Evolutionary conservation across 2,797 vertebrate genomes (phyloP).

Genomic region (Diplodus sargus): DNA sequence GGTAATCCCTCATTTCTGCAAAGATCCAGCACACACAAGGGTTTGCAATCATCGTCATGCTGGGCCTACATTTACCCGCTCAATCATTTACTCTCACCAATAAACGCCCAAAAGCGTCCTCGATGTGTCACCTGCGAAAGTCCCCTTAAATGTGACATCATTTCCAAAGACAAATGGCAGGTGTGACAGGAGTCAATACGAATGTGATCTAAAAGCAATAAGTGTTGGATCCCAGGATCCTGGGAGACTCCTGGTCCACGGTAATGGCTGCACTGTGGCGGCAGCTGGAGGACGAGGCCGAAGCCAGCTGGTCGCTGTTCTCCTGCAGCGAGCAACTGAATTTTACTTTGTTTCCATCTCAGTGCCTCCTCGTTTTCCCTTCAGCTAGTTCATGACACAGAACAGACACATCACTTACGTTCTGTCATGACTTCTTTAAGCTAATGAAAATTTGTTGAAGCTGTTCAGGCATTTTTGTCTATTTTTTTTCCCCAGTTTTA

Average conservation of each 20-base stretch:
- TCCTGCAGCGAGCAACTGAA: conserved; percentile 27
- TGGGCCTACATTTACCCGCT: conserved; percentile 79
- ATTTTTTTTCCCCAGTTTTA: conserved; percentile 43
- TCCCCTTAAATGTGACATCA: conserved; percentile 79
- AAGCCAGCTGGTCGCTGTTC: conserved; percentile 68
- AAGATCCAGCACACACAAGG: conserved; percentile 55
- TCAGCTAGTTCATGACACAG: conserved; percentile 44
- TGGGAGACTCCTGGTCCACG: conserved; percentile 69
- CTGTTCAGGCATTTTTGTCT: conserved; percentile 42
- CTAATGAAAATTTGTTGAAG: conserved; percentile 40
- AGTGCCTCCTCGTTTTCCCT: conserved; percentile 56
- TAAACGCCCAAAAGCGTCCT: conserved; percentile 86
- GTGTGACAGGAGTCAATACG: conserved; percentile 89
- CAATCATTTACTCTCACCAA: conserved; percentile 85
- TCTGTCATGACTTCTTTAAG: conserved; percentile 43
- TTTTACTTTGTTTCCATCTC: conserved; percentile 47
- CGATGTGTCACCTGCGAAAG: conserved; percentile 85
- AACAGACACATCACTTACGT: conserved; percentile 46
- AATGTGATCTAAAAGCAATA: conserved; percentile 90
- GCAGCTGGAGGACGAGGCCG: conserved; percentile 83
- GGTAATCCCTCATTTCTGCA: conserved; percentile 62
- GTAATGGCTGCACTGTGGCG: conserved; percentile 72
- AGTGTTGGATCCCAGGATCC: conserved; percentile 80
- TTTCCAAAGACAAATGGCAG: conserved; percentile 88
- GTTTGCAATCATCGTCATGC: conserved; percentile 65